Conservation (phyloP, 1,140 invertebrate species). For the Ladona fulva region DNA sequence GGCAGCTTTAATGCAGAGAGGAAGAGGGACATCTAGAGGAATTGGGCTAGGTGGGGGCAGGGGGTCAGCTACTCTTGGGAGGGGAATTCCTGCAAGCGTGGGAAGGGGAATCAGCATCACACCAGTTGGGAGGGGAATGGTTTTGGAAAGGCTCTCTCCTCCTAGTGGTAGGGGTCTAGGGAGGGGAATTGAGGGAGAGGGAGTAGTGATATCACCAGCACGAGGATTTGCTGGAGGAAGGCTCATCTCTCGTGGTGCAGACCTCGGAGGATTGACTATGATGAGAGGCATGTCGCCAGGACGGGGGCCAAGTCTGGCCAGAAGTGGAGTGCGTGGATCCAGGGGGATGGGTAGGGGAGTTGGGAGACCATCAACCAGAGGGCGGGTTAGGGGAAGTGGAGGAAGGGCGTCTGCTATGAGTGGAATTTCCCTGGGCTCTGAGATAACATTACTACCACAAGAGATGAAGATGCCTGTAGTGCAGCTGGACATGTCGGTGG, state of each 20-base stretch:
- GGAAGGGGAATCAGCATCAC: neutral
- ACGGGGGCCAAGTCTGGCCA: neutral
- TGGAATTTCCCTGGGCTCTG: neutral
- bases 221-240: neutral
- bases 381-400: neutral
- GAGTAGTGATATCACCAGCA: neutral
- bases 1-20: neutral
- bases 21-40: neutral
- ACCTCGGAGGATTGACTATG: neutral
- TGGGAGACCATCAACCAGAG: neutral
- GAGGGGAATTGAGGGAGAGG: neutral
- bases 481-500: neutral
- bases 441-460: neutral
- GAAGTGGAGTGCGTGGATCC: neutral
- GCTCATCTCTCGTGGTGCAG: neutral
- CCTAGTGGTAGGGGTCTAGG: neutral
- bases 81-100: neutral
- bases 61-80: neutral
- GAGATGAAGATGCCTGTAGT: neutral
- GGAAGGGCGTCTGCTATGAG: neutral
- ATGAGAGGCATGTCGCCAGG: neutral
- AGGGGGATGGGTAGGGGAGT: neutral
- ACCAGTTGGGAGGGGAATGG: neutral
- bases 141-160: neutral
- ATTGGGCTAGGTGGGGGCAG: neutral